Base-by-base conservation (phyloP, 2,113 vertebrate genomes). In the Penelope pileata region DNA sequence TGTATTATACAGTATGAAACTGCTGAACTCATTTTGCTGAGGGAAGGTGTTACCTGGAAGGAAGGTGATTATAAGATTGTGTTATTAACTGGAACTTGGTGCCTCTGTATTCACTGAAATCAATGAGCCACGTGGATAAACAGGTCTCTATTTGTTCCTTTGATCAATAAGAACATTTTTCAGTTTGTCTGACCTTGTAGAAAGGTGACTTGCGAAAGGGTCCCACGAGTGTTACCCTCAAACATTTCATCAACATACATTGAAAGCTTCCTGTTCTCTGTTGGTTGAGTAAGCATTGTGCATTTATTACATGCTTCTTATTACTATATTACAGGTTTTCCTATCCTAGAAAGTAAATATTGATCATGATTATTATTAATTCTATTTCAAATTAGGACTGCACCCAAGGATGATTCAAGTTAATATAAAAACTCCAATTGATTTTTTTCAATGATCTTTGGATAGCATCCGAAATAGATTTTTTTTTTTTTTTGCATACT, bases 271-370 rank as follows among this genome's bases (percentile, higher is more conserved):
- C 75, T 93, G 38, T 76, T 92, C 50, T 50, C 67, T 30, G 7
- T 74, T 80, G 19, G 15, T 63, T 48, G 76, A 76, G 43, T 80
- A 89, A 87, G 85, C 63, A 59, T 5, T 54, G 34, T 36, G 32
- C 43, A 59, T 87, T 94, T 90, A 94, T 85, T 94, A 85, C 40
- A 43, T 67, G 10, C 34, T 88, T 90, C 81, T 83, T 91, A 48
- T 69, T 94, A 40, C 36, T 87, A 45, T 32, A 4, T 82, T 76
- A 14, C 74, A 87, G 59, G 74, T 83, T 83, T 89, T 92, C 45
- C 67, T 51, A 34, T 73, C 50, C 47, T 83, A 54, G 63, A 93
- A 85, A 83, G 87, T 70, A 96, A 97, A 95, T 93, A 96, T 36
- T 90, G 47, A 27, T 90, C 12, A 15, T 47, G 50, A 86, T 64